Base-by-base conservation (phyloP, 2,888 invertebrate species). In the Kuschelorhynchus macadamiae region DNA sequence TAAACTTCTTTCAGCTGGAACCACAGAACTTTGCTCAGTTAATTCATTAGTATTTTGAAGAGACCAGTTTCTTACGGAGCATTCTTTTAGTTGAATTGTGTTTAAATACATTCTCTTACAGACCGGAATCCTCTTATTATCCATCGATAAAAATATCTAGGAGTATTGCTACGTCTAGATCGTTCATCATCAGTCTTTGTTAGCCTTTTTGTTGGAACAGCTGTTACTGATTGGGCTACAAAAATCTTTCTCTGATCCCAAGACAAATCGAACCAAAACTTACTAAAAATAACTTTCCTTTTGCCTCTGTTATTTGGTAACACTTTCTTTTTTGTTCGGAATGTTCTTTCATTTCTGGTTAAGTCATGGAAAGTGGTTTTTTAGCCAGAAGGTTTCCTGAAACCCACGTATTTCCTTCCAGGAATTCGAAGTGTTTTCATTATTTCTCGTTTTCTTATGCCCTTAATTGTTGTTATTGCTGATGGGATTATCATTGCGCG, bases 101-200 rank as follows among this genome's bases (percentile, higher is more conserved):
- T 61, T 33, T 12, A 66, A 36, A 32, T 52, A 59, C 63, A 68
- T 68, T 47, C 9, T 36, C 30, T 68, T 68, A 30, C 63, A 63
- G 8, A 63, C 68, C 14, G 50, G 63, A 8, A 68, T 17, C n/a
- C 33, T 21, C 33, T 59, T 2, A 57, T 63, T 33, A 14, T 18
- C 20, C 12, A 55, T 21, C 4, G 12, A 39, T 21, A 67, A 57
- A 63, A n/a, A 32, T 61, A 61, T 9, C 33, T 11, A 7, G 60
- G 30, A 33, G 46, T 53, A n/a, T 11, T 53, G 9, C 11, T 60
- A 8, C 52, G 41, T 39, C 56, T 55, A 20, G 56, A 56, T 25
- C 20, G 14, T 4, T 44, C 11, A 7, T 12, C 49, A 49, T 49
- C 49, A 7, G 49, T 49, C 3, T 20, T 21, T 9, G 14, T 50